These are phyloP conservation scores for Brachypteracias leptosomus DNA, from an alignment of 2,113 vertebrate genomes.

Conservation along the genomic window DNA sequence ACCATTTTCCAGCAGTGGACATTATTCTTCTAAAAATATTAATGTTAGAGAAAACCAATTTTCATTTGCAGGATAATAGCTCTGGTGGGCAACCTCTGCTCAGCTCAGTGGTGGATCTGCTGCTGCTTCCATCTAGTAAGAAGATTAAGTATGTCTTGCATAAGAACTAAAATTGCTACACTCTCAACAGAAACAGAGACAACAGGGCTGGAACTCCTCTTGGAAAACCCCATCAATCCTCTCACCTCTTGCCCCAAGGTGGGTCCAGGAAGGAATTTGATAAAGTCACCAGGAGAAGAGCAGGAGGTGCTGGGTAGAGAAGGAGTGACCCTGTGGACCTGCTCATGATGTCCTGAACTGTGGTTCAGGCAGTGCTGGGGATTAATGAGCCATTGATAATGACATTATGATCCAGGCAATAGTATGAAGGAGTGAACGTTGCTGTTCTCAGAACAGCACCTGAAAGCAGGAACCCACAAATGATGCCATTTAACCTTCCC, in stretches of 20 bases:
- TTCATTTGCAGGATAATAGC: not conserved
- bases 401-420: not conserved
- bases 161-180: not conserved
- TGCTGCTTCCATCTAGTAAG: not conserved
- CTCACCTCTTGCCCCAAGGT: not conserved
- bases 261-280: not conserved
- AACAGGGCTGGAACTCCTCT: not conserved
- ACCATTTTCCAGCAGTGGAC: not conserved
- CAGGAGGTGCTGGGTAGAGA: not conserved
- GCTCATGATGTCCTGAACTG: too few species aligned
- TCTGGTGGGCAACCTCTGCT: not conserved
- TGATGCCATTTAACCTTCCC: not conserved
- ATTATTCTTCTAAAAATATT: not conserved
- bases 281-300: not conserved
- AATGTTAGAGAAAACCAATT: not conserved
- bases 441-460: not conserved
- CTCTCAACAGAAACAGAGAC: not conserved
- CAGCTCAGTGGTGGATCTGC: not conserved
- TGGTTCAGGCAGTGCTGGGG: not conserved
- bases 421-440: not conserved
- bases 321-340: not conserved
- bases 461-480: not conserved
- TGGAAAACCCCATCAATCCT: not conserved
- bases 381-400: not conserved
- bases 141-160: not conserved